Conservation (phyloP, 2,113 vertebrate genomes). For the Panthera leo region DNA sequence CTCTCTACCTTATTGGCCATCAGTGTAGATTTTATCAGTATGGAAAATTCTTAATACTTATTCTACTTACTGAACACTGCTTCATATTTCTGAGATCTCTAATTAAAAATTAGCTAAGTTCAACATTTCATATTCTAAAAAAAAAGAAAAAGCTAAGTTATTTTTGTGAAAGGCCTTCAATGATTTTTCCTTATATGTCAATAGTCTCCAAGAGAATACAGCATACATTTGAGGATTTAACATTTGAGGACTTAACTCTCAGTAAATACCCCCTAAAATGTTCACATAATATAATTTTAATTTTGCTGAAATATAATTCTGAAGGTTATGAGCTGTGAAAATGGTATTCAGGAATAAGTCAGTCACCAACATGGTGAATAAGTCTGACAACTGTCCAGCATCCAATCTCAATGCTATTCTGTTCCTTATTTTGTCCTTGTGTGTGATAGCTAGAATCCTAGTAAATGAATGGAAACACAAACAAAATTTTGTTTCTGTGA, state of each 20-base stretch:
- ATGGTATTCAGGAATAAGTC: neutral
- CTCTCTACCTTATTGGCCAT: neutral
- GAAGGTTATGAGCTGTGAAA: neutral
- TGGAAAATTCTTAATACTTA: neutral
- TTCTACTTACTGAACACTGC: neutral
- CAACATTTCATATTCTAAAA: neutral
- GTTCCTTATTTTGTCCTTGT: neutral
- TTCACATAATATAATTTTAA: neutral
- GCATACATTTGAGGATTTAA: neutral
- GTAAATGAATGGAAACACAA: conserved; percentile 13
- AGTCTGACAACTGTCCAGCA: neutral
- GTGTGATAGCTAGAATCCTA: neutral
- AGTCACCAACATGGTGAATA: neutral
- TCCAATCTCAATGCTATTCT: neutral
- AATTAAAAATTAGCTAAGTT: neutral
- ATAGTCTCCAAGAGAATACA: neutral
- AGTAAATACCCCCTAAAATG: neutral
- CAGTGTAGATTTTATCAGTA: neutral
- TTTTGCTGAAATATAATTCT: neutral
- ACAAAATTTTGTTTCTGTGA: neutral
- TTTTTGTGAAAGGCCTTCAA: neutral
- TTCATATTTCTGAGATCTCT: neutral
- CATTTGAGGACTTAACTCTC: neutral
- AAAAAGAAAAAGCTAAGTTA: neutral
- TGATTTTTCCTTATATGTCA: neutral